Percentiles rank a stretch among this genome's conserved stretches.
Evolutionary conservation across 2,113 vertebrate species (phyloP).

Genomic region (Rousettus leschenaultii): DNA sequence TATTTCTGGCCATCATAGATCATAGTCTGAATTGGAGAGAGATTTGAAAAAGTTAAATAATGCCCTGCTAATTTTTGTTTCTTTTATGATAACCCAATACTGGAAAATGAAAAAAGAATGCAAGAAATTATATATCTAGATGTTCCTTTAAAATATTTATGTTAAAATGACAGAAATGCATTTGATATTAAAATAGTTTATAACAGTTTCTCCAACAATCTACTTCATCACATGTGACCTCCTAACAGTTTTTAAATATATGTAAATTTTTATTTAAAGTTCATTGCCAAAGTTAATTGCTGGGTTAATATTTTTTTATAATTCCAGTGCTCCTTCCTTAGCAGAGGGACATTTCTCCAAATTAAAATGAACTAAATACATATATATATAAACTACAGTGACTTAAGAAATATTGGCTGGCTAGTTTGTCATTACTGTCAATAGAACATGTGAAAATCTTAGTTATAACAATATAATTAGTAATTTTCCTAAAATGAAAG

Average conservation of each 20-base stretch:
- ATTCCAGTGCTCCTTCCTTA: background rate
- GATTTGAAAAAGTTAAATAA: background rate
- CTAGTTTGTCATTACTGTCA: constrained; percentile 21
- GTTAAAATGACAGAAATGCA: background rate
- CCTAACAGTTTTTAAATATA: background rate
- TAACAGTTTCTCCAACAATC: background rate
- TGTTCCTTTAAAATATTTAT: background rate
- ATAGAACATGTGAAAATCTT: constrained; percentile 22
- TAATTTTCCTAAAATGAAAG: constrained; percentile 36
- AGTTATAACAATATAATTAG: background rate
- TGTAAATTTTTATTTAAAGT: background rate
- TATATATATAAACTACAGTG: background rate
- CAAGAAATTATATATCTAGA: constrained; percentile 16
- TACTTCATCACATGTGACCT: background rate
- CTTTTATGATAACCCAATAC: background rate
- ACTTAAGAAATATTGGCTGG: constrained; percentile 1
- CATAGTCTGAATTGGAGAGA: background rate
- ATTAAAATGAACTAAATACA: constrained; percentile 18
- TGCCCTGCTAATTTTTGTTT: background rate
- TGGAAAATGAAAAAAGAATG: background rate
- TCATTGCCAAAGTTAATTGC: background rate
- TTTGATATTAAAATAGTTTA: constrained; percentile 2
- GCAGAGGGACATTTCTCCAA: background rate
- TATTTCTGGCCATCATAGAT: background rate
- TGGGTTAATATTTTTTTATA: constrained; percentile 3